phyloP scores from a whole-genome alignment of 2,113 vertebrate species.

The Elachura formosa region DNA sequence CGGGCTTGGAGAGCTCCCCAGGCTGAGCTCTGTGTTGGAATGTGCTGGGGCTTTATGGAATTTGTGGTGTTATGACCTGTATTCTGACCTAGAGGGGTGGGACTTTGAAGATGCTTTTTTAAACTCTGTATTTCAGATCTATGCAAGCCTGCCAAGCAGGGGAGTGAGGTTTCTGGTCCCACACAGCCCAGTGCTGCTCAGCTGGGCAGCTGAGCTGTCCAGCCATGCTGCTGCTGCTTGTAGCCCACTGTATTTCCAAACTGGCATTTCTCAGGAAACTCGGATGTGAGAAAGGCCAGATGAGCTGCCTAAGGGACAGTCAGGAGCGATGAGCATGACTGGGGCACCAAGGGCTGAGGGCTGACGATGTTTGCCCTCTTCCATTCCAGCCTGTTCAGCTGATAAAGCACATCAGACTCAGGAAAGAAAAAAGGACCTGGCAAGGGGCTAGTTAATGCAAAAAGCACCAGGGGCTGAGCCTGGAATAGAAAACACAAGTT shows the following conservation, averaged over 20 bases:
- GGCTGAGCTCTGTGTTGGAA: neutral
- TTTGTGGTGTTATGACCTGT: neutral
- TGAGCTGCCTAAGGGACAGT: neutral
- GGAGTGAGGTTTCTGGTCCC: neutral
- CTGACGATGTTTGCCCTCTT: neutral
- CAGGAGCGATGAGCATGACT: no score
- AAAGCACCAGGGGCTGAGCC: neutral
- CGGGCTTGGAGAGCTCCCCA: neutral
- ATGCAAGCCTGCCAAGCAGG: neutral
- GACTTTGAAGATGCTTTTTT: neutral
- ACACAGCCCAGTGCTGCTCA: neutral
- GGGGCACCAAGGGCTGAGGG: neutral
- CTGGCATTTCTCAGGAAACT: neutral
- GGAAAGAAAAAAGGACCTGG: no score
- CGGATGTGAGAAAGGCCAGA: neutral
- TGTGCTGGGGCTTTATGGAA: neutral
- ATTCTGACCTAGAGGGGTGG: neutral
- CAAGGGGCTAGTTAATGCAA: neutral
- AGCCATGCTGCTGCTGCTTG: neutral
- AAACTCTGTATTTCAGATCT: neutral
- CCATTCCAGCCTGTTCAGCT: neutral
- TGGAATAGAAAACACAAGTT: neutral
- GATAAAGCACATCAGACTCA: no score
- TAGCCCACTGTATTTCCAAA: neutral
- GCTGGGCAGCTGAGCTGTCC: neutral